These are phyloP conservation scores for Abrostola tripartita DNA, from an alignment of 2,888 invertebrate species.

Conservation along the genomic window DNA sequence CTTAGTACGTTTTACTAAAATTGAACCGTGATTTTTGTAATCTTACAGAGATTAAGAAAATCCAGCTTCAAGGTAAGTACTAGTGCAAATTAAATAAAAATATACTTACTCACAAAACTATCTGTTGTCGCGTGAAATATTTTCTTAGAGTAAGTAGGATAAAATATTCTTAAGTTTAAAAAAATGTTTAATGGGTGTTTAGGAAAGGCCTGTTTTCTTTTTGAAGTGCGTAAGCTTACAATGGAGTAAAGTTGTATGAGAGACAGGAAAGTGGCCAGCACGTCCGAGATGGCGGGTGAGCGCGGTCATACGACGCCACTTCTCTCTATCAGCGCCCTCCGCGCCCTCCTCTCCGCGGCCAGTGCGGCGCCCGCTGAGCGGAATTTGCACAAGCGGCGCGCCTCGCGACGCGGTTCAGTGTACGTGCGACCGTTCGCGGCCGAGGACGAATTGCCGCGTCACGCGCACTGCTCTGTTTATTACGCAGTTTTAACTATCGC, in stretches of 20 bases:
- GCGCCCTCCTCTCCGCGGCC: conserved; percentile 68
- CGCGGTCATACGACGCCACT: conserved; percentile 79
- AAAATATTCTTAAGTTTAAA: too few relatives aligned
- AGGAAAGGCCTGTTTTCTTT: too few relatives aligned
- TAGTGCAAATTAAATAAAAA: too few relatives aligned
- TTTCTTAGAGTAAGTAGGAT: too few relatives aligned
- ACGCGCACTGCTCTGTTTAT: conserved; percentile 78
- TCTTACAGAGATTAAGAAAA: too few relatives aligned
- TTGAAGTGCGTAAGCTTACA: too few relatives aligned
- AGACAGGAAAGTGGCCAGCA: conserved; percentile 16
- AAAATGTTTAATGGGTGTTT: too few relatives aligned
- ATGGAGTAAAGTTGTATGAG: conserved; percentile 4
- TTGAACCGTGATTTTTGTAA: too few relatives aligned
- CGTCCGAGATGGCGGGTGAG: conserved; percentile 56
- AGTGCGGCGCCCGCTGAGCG: conserved; percentile 73
- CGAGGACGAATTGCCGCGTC: conserved; percentile 76
- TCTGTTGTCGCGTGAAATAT: too few relatives aligned
- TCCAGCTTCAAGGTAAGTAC: too few relatives aligned
- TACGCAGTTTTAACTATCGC: conserved; percentile 84
- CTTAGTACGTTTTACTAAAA: too few relatives aligned
- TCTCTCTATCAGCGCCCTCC: conserved; percentile 78
- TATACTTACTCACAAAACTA: too few relatives aligned
- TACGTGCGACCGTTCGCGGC: conserved; percentile 84
- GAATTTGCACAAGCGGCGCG: conserved; percentile 82
- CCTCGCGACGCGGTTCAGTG: conserved; percentile 80